Base-by-base conservation (phyloP, 53 echinoderm and acorn worm genomes). In the Actinopyga echinites region DNA sequence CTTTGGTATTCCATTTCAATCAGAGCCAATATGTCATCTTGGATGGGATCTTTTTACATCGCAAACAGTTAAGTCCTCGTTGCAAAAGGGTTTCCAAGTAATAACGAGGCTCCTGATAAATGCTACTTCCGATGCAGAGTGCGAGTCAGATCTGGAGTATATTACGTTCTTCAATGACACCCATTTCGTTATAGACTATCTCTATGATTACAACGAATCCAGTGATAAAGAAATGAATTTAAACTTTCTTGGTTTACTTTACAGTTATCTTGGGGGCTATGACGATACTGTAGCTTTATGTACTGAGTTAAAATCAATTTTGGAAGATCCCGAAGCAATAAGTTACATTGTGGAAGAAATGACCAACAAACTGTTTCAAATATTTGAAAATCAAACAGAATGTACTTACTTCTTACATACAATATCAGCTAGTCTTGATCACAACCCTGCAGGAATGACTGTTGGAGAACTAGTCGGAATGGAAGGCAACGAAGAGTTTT, bases 21-120 rank as follows among this genome's bases (percentile, higher is more conserved):
- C 77, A 17, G 30, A 45, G 1, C 77, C 77, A 32, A 77, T 77
- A 30, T 77, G 77, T 23, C 6, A 30, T 33, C 15, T 77, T 9
- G 77, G 54, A 17, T 77, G 77, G 77, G 77, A 77, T 25, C 77
- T 77, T 31, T 77, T 45, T 17, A 29, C 55, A 8, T 24, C 24
- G 30, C 53, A 77, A 25, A 19, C 55, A 56, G 77, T 77, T 0
- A 77, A 77, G 30, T 1, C 19, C 29, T 53, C 77, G 31, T 33
- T 77, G 0, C 12, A 30, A 33, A 56, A 32, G 44, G 77, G 45
- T 49, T 77, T 77, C 56, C 77, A 54, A 77, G 30, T 54, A 43
- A 2, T 77, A 26, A 77, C 77, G 13, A 52, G 77, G 19, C 77
- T 77, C 23, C 20, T 30, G 1, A 28, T 77, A 30, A 13, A 49